Evolutionary conservation across 64 coral and sea anemone species (phyloP).

Genomic region (Montipora sp.): DNA sequence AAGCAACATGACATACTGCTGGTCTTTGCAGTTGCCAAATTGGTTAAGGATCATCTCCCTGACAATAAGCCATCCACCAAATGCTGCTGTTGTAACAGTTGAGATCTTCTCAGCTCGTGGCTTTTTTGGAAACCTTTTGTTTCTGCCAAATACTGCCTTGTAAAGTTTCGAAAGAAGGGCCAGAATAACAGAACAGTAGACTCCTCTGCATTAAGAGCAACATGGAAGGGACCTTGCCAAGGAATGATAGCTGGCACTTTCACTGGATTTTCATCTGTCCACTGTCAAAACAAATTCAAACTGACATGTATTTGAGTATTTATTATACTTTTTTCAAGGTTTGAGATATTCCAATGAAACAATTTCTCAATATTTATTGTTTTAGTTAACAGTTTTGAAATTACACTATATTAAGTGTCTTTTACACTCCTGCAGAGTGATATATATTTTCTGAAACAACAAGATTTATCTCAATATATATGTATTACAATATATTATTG

Average conservation of each 20-base stretch:
- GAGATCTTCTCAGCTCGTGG: conserved; percentile 44
- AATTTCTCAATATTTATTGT: too few relatives aligned
- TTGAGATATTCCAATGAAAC: too few relatives aligned
- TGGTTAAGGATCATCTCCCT: conserved; percentile 38
- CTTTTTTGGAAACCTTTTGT: conserved; percentile 34
- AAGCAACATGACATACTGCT: neutral
- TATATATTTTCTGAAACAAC: too few relatives aligned
- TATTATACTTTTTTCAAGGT: too few relatives aligned
- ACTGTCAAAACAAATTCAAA: conserved; percentile 17
- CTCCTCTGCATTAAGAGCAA: conserved; percentile 38
- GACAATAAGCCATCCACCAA: conserved; percentile 69
- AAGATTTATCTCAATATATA: too few relatives aligned
- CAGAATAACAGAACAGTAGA: conserved; percentile 8
- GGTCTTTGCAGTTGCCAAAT: conserved; percentile 51
- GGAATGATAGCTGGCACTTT: conserved; percentile 12
- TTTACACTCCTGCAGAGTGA: too few relatives aligned
- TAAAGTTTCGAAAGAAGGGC: conserved; percentile 26
- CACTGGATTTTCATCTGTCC: neutral
- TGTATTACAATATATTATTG: too few relatives aligned
- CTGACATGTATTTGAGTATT: too few relatives aligned
- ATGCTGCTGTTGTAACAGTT: conserved; percentile 20
- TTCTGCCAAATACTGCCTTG: conserved; percentile 38
- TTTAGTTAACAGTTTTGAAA: too few relatives aligned
- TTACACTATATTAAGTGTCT: too few relatives aligned
- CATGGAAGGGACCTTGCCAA: conserved; percentile 62